Conservation (phyloP, 2,888 invertebrate genomes). For the Ichneumon xanthorius region DNA sequence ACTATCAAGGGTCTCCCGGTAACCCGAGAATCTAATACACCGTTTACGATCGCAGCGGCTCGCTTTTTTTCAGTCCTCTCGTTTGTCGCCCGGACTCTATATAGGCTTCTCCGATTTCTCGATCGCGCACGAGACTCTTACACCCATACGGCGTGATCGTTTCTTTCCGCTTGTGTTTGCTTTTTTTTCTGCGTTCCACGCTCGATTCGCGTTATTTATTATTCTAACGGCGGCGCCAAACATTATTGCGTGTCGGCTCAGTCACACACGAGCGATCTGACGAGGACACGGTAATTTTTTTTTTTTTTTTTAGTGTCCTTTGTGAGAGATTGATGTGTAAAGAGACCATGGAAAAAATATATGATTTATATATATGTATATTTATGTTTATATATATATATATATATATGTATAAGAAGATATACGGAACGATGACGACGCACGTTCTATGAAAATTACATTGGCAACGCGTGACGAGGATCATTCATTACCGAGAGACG, state of each 20-base stretch:
- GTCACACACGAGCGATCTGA: slow-evolving; percentile 36
- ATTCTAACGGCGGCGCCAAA: slow-evolving; percentile 51
- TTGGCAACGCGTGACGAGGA: slow-evolving; percentile 64
- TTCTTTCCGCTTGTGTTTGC: background rate
- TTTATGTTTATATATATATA: background rate
- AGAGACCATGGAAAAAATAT: slow-evolving; percentile 30
- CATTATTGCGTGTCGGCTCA: slow-evolving; percentile 34
- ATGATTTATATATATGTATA: too few species aligned
- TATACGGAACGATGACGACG: slow-evolving; percentile 55
- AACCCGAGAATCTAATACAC: slow-evolving; percentile 76
- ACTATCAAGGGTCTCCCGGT: slow-evolving; percentile 68
- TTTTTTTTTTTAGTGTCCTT: slow-evolving; percentile 52
- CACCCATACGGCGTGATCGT: slow-evolving; percentile 5
- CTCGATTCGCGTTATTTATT: slow-evolving; percentile 43
- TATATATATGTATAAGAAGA: slow-evolving; percentile 28
- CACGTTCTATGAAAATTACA: slow-evolving; percentile 54
- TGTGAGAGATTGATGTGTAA: slow-evolving; percentile 43
- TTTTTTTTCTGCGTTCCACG: slow-evolving; percentile 7
- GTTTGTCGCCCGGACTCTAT: slow-evolving; percentile 42
- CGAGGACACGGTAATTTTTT: slow-evolving; percentile 59
- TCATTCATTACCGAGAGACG: slow-evolving; percentile 63
- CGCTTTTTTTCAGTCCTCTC: slow-evolving; percentile 51
- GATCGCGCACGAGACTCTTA: slow-evolving; percentile 54
- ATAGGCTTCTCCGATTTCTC: slow-evolving; percentile 63
- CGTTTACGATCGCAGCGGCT: slow-evolving; percentile 58